phyloP scores from a whole-genome alignment of 2,888 invertebrate species.

The Hesperia comma region DNA sequence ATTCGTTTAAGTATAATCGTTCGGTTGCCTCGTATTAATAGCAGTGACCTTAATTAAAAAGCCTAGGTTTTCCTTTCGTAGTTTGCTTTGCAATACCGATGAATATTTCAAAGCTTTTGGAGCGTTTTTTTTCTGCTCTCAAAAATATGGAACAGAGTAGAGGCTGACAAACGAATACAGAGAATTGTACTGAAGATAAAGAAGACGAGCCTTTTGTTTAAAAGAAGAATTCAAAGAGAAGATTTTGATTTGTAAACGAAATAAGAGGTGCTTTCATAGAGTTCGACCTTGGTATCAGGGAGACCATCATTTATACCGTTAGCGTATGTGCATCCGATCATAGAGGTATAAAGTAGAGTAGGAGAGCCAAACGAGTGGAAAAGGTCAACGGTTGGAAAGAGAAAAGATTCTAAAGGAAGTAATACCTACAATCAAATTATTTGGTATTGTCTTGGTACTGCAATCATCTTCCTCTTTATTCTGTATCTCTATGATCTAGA shows the following conservation, averaged over 20 bases:
- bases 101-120: background rate
- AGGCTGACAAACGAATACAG: background rate
- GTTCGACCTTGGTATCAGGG: too few species aligned
- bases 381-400: too few species aligned
- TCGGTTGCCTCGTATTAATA: background rate
- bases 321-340: too few species aligned
- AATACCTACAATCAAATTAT: too few species aligned
- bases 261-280: too few species aligned
- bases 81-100: conserved; percentile 9
- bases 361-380: too few species aligned
- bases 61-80: conserved; percentile 6
- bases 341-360: too few species aligned
- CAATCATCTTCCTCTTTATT: too few species aligned
- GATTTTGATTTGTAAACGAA: background rate
- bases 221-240: background rate
- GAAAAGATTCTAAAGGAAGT: too few species aligned
- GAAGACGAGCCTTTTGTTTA: background rate
- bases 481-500: too few species aligned
- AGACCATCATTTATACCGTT: too few species aligned
- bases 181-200: background rate
- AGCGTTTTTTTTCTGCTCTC: background rate
- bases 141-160: background rate
- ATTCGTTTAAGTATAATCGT: background rate
- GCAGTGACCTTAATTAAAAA: conserved; percentile 11
- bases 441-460: too few species aligned